Percentiles rank a stretch among this genome's conserved stretches.
Conservation (phyloP, 2,888 invertebrate genomes). For the Argyra leucocephala region DNA sequence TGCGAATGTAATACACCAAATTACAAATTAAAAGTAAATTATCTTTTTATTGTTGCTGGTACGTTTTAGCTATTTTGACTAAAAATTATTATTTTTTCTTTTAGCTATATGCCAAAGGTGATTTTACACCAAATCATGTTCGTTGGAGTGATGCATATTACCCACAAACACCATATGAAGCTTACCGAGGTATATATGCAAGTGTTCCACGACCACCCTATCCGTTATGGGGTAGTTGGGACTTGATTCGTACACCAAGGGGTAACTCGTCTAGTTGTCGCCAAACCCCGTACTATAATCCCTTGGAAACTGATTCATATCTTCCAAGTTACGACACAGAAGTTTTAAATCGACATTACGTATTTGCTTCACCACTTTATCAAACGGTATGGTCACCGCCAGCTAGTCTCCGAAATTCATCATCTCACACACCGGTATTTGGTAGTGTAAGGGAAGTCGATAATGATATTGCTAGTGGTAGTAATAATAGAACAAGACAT, state of each 20-base stretch:
- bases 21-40: too few species aligned
- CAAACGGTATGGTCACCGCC: slow-evolving; percentile 44
- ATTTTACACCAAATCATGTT: slow-evolving; percentile 53
- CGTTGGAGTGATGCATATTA: slow-evolving; percentile 56
- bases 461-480: slow-evolving; percentile 35
- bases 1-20: too few species aligned
- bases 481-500: slow-evolving; percentile 31
- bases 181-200: slow-evolving; percentile 48
- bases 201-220: slow-evolving; percentile 43
- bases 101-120: slow-evolving; percentile 52
- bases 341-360: slow-evolving; percentile 41
- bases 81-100: slow-evolving; percentile 14
- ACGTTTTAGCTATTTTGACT: too few species aligned
- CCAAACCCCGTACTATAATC: slow-evolving; percentile 44
- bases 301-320: slow-evolving; percentile 42
- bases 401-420: slow-evolving; percentile 39
- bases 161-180: slow-evolving; percentile 54
- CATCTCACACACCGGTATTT: slow-evolving; percentile 41
- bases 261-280: slow-evolving; percentile 41
- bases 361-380: slow-evolving; percentile 42
- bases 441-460: slow-evolving; percentile 41
- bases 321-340: slow-evolving; percentile 43
- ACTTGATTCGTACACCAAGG: slow-evolving; percentile 29
- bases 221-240: slow-evolving; percentile 28
- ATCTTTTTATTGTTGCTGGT: too few species aligned